A percentile compares a stretch with the other conserved stretches of the same genome.
Conservation (phyloP, 2,888 invertebrate genomes). For the Isotomurus palustris region DNA sequence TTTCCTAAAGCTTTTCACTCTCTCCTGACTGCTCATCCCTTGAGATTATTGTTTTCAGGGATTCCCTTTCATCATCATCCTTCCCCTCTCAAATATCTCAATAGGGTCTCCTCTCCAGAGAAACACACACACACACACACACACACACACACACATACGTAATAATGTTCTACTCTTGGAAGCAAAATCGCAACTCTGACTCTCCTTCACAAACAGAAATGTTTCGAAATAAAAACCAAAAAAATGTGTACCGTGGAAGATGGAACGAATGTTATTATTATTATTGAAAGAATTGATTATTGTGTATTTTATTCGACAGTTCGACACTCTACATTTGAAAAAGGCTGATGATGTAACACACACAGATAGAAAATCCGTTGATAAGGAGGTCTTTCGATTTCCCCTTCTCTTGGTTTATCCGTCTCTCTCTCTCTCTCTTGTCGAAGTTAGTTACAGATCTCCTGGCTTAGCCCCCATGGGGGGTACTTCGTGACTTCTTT, state of each 20-base stretch:
- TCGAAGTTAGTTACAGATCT: slow-evolving; percentile 19
- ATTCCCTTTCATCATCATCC: slow-evolving; percentile 12
- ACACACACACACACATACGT: slow-evolving; percentile 1
- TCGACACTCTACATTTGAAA: neutral
- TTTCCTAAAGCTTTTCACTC: slow-evolving; percentile 17
- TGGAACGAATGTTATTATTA: too few relatives aligned
- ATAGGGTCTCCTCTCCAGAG: too few relatives aligned
- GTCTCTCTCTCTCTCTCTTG: slow-evolving; percentile 12
- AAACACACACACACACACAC: too few relatives aligned
- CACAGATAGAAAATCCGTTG: neutral
- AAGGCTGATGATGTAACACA: neutral
- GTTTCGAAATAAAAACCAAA: neutral
- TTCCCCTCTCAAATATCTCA: too few relatives aligned
- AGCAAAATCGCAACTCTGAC: slow-evolving; percentile 19
- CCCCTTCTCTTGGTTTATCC: too few relatives aligned
- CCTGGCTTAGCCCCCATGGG: slow-evolving; percentile 30
- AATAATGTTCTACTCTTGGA: slow-evolving; percentile 3
- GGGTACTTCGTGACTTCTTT: slow-evolving; percentile 42
- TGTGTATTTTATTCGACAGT: neutral
- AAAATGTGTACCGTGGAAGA: neutral
- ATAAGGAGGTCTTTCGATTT: too few relatives aligned
- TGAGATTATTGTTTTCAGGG: slow-evolving; percentile 44
- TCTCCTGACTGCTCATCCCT: slow-evolving; percentile 41
- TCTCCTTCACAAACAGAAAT: neutral
- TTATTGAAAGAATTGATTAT: too few relatives aligned